A percentile compares a stretch with the other conserved stretches of the same genome.
Evolutionary conservation across 2,113 vertebrate species (phyloP).

Genomic region (Tinamus guttatus): DNA sequence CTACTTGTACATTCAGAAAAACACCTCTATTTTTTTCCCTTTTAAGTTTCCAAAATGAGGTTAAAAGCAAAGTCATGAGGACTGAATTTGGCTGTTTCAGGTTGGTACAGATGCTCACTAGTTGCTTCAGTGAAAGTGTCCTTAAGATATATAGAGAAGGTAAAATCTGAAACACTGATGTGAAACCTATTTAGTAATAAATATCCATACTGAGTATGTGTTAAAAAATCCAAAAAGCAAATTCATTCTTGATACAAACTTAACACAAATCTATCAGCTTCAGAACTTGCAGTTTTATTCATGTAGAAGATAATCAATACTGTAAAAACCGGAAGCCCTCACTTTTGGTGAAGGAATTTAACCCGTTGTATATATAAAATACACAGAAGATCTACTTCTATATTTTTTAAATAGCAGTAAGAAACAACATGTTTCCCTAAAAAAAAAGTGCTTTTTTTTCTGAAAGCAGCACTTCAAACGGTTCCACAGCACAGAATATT

Average conservation of each 20-base stretch:
- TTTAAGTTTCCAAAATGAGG: too few species aligned
- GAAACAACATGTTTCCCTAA: not conserved
- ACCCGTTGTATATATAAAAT: not conserved
- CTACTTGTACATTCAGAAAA: too few species aligned
- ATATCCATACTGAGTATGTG: not conserved
- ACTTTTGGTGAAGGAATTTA: not conserved
- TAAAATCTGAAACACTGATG: not conserved
- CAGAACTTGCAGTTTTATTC: not conserved
- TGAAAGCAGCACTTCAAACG: not conserved
- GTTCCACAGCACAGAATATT: not conserved
- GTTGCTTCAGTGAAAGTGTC: not conserved
- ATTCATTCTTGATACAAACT: not conserved
- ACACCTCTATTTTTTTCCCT: too few species aligned
- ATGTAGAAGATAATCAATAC: not conserved
- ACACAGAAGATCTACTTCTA: not conserved
- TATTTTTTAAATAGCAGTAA: not conserved
- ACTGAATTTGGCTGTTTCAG: not conserved
- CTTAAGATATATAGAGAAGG: not conserved
- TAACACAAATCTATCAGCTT: not conserved
- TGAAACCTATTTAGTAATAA: not conserved
- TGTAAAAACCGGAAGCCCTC: not conserved
- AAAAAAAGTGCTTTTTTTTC: rapidly evolving
- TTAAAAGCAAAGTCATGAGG: not conserved
- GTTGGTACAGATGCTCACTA: not conserved
- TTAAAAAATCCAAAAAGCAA: not conserved